Evolutionary conservation across 1,140 invertebrate genomes (phyloP).

Genomic region (Papilio glaucus): DNA sequence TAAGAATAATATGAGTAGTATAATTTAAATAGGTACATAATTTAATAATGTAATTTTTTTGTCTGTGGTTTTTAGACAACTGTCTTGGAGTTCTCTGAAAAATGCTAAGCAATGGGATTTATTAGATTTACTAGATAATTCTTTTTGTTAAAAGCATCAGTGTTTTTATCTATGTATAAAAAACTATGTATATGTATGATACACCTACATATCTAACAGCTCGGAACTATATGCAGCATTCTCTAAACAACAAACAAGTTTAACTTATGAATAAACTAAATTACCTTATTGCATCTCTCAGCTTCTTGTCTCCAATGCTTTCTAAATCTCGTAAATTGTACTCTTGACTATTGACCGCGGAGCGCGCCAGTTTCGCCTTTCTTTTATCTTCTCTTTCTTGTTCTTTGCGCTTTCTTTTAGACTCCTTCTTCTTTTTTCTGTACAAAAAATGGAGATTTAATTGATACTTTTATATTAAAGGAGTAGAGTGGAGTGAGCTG

Average conservation of each 20-base stretch:
- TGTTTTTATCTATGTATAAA: neutral
- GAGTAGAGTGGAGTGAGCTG: too few species aligned
- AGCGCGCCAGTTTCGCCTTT: constrained; percentile 74
- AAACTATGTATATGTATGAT: too few species aligned
- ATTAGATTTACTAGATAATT: neutral
- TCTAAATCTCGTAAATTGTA: constrained; percentile 85
- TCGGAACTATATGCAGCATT: neutral
- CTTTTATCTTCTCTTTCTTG: constrained; percentile 81
- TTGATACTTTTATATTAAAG: neutral
- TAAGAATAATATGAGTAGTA: neutral
- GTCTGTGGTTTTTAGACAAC: neutral
- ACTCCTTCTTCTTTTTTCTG: constrained; percentile 88
- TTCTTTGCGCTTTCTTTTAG: constrained; percentile 87
- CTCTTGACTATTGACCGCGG: constrained; percentile 61
- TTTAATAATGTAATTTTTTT: too few species aligned
- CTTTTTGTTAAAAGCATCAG: neutral
- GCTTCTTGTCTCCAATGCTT: constrained; percentile 85
- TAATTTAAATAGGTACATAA: too few species aligned
- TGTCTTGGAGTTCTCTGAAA: neutral
- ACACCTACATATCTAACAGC: too few species aligned
- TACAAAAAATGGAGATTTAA: constrained; percentile 40
- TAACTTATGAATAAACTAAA: neutral
- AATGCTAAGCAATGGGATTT: neutral
- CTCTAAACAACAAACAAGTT: neutral
- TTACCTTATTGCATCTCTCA: constrained; percentile 87